Evolutionary conservation across 2,888 invertebrate genomes (phyloP).

Genomic region (Cynaeus angustus): DNA sequence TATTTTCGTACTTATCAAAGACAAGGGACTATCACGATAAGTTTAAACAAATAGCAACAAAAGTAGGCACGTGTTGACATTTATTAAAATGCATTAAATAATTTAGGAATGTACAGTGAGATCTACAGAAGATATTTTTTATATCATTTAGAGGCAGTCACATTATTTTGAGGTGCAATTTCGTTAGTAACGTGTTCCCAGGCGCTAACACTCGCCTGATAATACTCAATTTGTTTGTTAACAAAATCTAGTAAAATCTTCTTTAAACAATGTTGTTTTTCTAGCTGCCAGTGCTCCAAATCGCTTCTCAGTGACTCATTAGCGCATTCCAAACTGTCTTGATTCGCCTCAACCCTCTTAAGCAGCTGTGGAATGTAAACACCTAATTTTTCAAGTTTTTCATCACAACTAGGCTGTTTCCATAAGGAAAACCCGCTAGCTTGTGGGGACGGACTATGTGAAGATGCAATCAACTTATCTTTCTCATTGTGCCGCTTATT

Average conservation of each 20-base stretch:
- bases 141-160: slow-evolving; percentile 43
- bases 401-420: slow-evolving; percentile 76
- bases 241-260: slow-evolving; percentile 77
- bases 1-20: background rate
- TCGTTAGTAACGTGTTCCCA: slow-evolving; percentile 73
- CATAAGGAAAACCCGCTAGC: slow-evolving; percentile 72
- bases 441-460: slow-evolving; percentile 59
- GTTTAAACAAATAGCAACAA: background rate
- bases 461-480: slow-evolving; percentile 67
- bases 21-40: background rate
- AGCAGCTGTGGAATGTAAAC: slow-evolving; percentile 73
- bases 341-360: slow-evolving; percentile 73
- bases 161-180: slow-evolving; percentile 51
- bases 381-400: slow-evolving; percentile 73
- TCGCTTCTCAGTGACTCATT: slow-evolving; percentile 81
- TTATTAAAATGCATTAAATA: slow-evolving; percentile 34
- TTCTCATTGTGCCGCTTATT: slow-evolving; percentile 77
- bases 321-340: slow-evolving; percentile 80
- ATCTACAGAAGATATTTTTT: slow-evolving; percentile 44
- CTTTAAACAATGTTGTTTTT: slow-evolving; percentile 78
- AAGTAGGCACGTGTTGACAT: slow-evolving; percentile 17
- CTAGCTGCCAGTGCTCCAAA: slow-evolving; percentile 79
- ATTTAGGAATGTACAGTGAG: slow-evolving; percentile 46
- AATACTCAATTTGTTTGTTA: slow-evolving; percentile 79
- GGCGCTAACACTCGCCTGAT: slow-evolving; percentile 76